phyloP scores from a whole-genome alignment of 1,140 invertebrate species.

The Riptortus pedestris region DNA sequence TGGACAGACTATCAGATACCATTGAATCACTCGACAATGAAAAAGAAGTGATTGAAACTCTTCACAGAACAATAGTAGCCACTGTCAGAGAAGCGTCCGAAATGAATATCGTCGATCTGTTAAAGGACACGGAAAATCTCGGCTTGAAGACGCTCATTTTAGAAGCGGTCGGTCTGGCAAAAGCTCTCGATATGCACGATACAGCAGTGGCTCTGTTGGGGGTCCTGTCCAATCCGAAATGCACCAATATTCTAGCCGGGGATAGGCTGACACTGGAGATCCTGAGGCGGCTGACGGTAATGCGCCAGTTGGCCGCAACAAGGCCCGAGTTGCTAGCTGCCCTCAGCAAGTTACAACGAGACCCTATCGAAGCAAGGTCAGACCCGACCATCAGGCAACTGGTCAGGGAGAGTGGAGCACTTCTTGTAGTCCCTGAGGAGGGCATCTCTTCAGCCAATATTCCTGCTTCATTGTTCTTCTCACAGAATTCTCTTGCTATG shows the following conservation, averaged over 20 bases:
- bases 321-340: conserved; percentile 49
- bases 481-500: conserved; percentile 58
- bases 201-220: conserved; percentile 47
- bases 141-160: conserved; percentile 45
- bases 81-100: conserved; percentile 49
- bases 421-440: conserved; percentile 56
- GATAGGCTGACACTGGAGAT: conserved; percentile 54
- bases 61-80: conserved; percentile 51
- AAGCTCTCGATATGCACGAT: conserved; percentile 53
- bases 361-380: conserved; percentile 52
- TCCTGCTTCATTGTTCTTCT: conserved; percentile 50
- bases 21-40: conserved; percentile 47
- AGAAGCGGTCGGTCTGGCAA: conserved; percentile 59
- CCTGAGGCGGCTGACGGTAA: conserved; percentile 57
- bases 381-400: conserved; percentile 56
- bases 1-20: conserved; percentile 45
- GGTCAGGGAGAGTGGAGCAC: conserved; percentile 55
- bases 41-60: conserved; percentile 47
- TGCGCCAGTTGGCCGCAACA: conserved; percentile 57
- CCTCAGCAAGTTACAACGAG: conserved; percentile 48
- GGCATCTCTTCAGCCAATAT: conserved; percentile 49
- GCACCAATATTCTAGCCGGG: conserved; percentile 44
- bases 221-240: conserved; percentile 50
- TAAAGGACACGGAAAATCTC: conserved; percentile 42
- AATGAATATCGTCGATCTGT: conserved; percentile 42